These are phyloP conservation scores for Enteromius trimaculatus DNA, from an alignment of 2,797 vertebrate species.

Conservation along the genomic window DNA sequence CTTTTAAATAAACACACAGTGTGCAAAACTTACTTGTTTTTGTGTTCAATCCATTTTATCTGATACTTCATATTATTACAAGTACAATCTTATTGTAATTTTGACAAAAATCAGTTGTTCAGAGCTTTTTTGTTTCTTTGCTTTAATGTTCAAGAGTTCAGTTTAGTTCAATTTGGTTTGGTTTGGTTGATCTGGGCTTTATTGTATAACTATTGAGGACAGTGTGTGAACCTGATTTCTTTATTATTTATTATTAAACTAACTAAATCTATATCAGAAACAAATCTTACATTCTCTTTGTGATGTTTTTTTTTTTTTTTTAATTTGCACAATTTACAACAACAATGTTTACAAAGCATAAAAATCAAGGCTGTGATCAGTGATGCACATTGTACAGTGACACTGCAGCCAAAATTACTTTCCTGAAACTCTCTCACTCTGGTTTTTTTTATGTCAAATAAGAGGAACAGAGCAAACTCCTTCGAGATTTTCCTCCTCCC, in stretches of 20 bases:
- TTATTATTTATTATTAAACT: background rate
- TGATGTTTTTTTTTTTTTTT: background rate
- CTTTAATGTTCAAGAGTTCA: background rate
- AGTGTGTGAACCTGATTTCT: background rate
- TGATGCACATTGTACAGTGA: background rate
- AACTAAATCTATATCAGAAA: background rate
- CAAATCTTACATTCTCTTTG: background rate
- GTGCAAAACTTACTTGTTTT: background rate
- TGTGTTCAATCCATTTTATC: background rate
- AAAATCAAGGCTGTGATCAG: background rate
- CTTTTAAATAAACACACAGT: background rate
- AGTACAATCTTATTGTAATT: background rate
- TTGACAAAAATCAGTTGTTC: background rate
- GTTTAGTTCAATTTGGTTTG: background rate
- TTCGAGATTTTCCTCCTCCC: conserved; percentile 7
- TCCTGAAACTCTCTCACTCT: background rate
- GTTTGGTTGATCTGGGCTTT: background rate
- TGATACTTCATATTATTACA: background rate
- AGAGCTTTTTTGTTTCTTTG: background rate
- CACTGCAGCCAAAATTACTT: background rate
- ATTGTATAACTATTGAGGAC: background rate
- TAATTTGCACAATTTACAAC: background rate
- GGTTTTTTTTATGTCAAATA: conserved; percentile 2
- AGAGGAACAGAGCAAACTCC: conserved; percentile 13
- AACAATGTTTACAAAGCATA: background rate